phyloP scores from a whole-genome alignment of 2,113 vertebrate genomes.

The Oreocharis arfaki region DNA sequence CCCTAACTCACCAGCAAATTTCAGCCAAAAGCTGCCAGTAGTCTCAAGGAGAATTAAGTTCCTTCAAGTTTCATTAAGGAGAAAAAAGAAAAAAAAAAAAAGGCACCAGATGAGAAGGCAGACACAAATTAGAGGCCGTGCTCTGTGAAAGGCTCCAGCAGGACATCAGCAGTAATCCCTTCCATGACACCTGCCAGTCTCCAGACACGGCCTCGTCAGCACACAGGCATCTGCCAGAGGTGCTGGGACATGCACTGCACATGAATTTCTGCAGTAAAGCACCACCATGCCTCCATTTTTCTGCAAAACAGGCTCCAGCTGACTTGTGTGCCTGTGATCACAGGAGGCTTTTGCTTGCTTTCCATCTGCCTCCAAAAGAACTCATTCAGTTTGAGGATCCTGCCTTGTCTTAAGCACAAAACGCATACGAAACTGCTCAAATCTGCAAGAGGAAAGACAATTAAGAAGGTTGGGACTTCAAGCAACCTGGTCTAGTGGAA shows the following conservation, averaged over 20 bases:
- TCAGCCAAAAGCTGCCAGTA: background rate
- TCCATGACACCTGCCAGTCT: background rate
- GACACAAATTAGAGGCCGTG: background rate
- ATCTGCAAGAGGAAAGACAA: background rate
- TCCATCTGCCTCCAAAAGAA: background rate
- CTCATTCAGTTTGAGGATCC: background rate
- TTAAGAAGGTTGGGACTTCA: background rate
- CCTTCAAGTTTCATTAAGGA: background rate
- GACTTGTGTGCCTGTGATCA: background rate
- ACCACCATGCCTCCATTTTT: background rate
- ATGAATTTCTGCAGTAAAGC: background rate
- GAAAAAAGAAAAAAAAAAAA: background rate
- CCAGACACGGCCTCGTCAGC: background rate
- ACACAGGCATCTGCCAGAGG: background rate
- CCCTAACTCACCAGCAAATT: background rate
- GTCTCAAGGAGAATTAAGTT: background rate
- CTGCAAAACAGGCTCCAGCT: background rate
- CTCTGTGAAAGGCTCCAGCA: background rate
- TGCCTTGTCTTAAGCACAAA: background rate
- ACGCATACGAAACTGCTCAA: accelerated
- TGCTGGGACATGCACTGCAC: background rate
- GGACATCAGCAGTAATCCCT: background rate
- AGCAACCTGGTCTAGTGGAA: background rate
- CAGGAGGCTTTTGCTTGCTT: background rate
- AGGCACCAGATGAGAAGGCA: background rate